Evolutionary conservation across 2,888 invertebrate genomes (phyloP).

Genomic region (Heliconius ethilla): DNA sequence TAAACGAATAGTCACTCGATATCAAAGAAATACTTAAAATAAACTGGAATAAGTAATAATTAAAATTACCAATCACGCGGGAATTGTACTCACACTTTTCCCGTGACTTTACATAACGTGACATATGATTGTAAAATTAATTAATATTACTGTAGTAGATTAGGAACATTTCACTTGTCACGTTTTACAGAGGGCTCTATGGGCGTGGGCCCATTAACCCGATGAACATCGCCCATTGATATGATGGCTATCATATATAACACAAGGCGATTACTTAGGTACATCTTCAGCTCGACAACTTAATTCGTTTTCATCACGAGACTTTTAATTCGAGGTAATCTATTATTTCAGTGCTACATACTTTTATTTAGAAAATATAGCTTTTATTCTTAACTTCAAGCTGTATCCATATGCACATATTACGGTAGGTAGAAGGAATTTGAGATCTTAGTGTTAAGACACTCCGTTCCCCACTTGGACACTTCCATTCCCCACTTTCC

Average conservation of each 20-base stretch:
- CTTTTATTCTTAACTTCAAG: too few species aligned
- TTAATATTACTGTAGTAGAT: constrained; percentile 19
- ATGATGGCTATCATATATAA: constrained; percentile 49
- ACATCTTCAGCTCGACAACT: constrained; percentile 12
- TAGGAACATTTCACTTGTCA: constrained; percentile 23
- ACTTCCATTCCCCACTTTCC: too few species aligned
- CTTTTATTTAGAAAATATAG: not conserved
- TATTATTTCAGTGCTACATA: too few species aligned
- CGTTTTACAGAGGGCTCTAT: constrained; percentile 40
- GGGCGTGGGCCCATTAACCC: constrained; percentile 50
- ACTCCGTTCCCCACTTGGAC: too few species aligned
- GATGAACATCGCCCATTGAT: constrained; percentile 50
- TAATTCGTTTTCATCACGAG: constrained; percentile 17
- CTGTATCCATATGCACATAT: too few species aligned
- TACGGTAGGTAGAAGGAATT: too few species aligned
- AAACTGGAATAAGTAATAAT: not conserved
- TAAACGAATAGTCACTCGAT: not conserved
- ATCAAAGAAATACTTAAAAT: not conserved
- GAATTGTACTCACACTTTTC: constrained; percentile 10
- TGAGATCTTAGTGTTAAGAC: too few species aligned
- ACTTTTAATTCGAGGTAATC: not conserved
- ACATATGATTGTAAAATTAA: constrained; percentile 20
- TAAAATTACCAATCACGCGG: constrained; percentile 3
- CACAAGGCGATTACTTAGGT: constrained; percentile 45
- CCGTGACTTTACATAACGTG: constrained; percentile 14